These are phyloP conservation scores for Synergus laeviventris DNA, from an alignment of 2,888 invertebrate genomes.

Conservation along the genomic window DNA sequence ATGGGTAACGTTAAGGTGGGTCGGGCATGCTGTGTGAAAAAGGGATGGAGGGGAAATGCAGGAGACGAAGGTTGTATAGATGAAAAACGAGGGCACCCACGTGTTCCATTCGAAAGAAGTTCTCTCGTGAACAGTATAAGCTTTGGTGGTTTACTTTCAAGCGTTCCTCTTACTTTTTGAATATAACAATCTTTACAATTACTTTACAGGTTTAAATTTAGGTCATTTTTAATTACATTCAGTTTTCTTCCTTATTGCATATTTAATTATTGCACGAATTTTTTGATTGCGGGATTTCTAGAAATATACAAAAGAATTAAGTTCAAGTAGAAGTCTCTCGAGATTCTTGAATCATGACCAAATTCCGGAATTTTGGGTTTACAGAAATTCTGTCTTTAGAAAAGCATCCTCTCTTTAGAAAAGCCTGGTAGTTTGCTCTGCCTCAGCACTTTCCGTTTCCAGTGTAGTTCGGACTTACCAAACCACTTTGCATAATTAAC, in stretches of 20 bases:
- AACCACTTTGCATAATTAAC: slow-evolving; percentile 18
- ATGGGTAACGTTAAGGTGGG: slow-evolving; percentile 28
- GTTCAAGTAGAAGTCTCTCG: no score
- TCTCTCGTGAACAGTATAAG: slow-evolving; percentile 29
- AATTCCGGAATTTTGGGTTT: neutral
- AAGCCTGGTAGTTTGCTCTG: neutral
- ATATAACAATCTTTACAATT: neutral
- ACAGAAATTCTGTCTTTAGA: neutral
- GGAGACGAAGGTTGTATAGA: slow-evolving; percentile 17
- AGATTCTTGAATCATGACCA: neutral
- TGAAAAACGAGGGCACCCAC: slow-evolving; percentile 41
- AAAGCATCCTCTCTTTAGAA: neutral
- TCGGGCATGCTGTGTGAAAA: neutral
- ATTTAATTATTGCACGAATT: neutral
- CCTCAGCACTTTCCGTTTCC: neutral
- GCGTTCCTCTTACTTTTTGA: neutral
- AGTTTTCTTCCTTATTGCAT: neutral
- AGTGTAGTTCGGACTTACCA: neutral
- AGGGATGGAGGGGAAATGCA: slow-evolving; percentile 24
- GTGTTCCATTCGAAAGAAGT: slow-evolving; percentile 9
- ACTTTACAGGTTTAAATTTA: neutral
- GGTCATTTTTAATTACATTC: neutral
- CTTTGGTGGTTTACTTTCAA: neutral
- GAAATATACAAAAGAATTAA: no score
- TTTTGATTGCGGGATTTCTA: neutral